Evolutionary conservation across 2,888 invertebrate genomes (phyloP).

Genomic region (Mythimna ferrago): DNA sequence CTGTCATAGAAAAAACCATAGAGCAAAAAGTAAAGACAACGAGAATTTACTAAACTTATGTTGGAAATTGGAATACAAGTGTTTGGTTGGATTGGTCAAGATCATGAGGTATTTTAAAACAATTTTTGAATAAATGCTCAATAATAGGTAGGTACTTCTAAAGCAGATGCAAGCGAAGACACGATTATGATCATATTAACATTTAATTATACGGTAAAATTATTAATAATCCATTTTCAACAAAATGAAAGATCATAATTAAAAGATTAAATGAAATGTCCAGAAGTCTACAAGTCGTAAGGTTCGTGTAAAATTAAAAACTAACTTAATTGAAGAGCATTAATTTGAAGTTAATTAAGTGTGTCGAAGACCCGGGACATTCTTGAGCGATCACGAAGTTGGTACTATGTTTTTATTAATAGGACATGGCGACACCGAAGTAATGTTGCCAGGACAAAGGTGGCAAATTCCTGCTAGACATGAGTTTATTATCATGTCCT

Average conservation of each 20-base stretch:
- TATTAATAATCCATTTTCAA: constrained; percentile 2
- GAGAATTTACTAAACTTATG: constrained; percentile 12
- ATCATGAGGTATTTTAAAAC: not conserved
- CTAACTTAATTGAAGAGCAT: constrained; percentile 32
- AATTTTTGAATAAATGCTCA: not conserved
- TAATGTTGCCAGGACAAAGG: constrained; percentile 48
- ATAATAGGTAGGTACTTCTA: not conserved
- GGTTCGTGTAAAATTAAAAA: constrained; percentile 27
- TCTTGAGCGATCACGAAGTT: constrained; percentile 32
- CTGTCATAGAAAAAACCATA: constrained; percentile 70
- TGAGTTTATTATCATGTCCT: constrained; percentile 19
- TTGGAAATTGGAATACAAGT: not conserved
- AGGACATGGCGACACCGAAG: constrained; percentile 34
- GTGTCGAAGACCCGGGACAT: constrained; percentile 33
- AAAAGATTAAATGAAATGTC: constrained; percentile 30
- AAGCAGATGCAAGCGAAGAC: constrained; percentile 17
- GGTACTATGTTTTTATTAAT: constrained; percentile 43
- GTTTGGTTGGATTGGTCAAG: not conserved
- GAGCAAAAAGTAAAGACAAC: constrained; percentile 40
- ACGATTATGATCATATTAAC: not conserved
- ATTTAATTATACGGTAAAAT: constrained; percentile 16
- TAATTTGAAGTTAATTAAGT: constrained; percentile 28
- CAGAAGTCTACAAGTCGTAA: constrained; percentile 6
- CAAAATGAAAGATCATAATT: constrained; percentile 40
- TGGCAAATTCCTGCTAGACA: constrained; percentile 28